Base-by-base conservation (phyloP, 1,140 invertebrate species). In the Pseudomyrmex dendroicus region DNA sequence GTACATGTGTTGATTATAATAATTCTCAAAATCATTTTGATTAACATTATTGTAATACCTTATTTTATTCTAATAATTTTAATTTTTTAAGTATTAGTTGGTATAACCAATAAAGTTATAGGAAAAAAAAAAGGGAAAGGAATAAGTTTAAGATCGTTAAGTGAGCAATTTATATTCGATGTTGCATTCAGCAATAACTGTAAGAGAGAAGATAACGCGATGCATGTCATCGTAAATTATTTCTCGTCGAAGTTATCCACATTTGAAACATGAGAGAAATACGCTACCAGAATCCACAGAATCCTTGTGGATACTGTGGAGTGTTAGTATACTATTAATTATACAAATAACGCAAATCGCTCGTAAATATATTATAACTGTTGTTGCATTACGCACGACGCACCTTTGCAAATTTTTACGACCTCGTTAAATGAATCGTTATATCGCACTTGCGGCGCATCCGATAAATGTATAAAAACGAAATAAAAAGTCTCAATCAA, bases 401-500 rank as follows among this genome's bases (percentile, higher is more conserved):
- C 44, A 44, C n/a, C 8, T 54, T 64, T n/a, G 59, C 13, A 15
- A 25, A 20, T 1, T 3, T 35, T 35, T 10, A n/a, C 48, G n/a
- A 7, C 20, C 48, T 35, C n/a, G 4, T 2, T 64, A 17, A 66
- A 22, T 35, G 61, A 64, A 76, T 77, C 62, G 3, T 44, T 66
- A 15, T n/a, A 44, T 35, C 35, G 15, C 15, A 62, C 5, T 1
- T 62, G 46, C 46, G 46, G 22, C 44, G 13, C 17, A 48, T 52
- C 10, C 2, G 8, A 64, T 76, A 64, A 35, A 35, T 17, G 13
- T 54, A 66, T 3, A 9, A 56, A 10, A 10, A 52, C 12, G 0
- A 66, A 15, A 66, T 44, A 77, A 56, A 76, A 73, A 50, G 17
- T 17, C 10, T 70, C 20, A 50, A 76, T 54, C 46, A 48, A 76